A percentile compares a stretch with the other conserved stretches of the same genome.
Conservation (phyloP, 1,140 invertebrate genomes). For the Scaptodrosophila lebanonensis region DNA sequence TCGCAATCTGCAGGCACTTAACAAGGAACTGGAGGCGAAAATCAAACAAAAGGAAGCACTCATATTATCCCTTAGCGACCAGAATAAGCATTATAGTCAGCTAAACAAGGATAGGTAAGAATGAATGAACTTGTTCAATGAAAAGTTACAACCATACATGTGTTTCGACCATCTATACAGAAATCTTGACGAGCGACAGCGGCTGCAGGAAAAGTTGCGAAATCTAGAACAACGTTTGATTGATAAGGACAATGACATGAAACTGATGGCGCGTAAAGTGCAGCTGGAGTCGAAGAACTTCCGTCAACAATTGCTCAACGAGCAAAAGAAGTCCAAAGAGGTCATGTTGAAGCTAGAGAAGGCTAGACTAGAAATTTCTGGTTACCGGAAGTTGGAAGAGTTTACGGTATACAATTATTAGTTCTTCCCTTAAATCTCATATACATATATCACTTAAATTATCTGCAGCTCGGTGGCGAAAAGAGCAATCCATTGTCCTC, state of each 20-base stretch:
- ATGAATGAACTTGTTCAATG: not conserved
- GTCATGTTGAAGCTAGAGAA: conserved; percentile 83
- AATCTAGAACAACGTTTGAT: conserved; percentile 82
- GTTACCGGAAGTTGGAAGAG: conserved; percentile 68
- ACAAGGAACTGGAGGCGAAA: conserved; percentile 80
- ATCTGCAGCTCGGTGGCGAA: conserved; percentile 19
- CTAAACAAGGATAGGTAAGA: conserved; percentile 83
- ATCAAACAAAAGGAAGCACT: conserved; percentile 84
- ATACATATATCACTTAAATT: not conserved
- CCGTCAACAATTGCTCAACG: conserved; percentile 83
- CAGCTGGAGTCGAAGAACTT: conserved; percentile 84
- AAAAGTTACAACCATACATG: not conserved
- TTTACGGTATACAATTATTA: conserved; percentile 42
- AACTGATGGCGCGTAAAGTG: conserved; percentile 82
- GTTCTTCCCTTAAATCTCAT: not conserved
- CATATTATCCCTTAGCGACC: conserved; percentile 81
- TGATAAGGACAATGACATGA: conserved; percentile 84
- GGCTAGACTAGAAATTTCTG: conserved; percentile 77
- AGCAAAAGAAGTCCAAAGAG: conserved; percentile 84
- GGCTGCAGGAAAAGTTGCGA: conserved; percentile 81
- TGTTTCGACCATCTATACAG: conserved; percentile 49
- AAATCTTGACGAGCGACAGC: conserved; percentile 85
- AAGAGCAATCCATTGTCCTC: conserved; percentile 50
- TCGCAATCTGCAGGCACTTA: conserved; percentile 82
- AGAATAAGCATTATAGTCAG: conserved; percentile 83